Conservation (phyloP, 2,797 vertebrate genomes). For the Girardinus metallicus region DNA sequence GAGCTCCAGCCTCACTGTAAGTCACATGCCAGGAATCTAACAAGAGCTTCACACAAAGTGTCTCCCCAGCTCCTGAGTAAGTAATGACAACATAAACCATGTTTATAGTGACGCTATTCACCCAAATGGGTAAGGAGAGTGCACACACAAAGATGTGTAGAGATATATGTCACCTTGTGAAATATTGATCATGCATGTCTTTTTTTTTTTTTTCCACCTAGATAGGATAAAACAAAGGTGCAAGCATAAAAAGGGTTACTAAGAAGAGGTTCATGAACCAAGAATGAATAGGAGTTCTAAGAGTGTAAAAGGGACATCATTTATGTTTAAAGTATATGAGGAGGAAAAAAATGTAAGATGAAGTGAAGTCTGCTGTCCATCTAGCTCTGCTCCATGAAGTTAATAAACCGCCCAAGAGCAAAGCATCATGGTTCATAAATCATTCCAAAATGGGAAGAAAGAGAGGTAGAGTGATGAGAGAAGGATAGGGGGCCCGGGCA, state of each 20-base stretch:
- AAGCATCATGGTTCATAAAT: slow-evolving; percentile 73
- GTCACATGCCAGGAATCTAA: slow-evolving; percentile 52
- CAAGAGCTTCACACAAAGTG: slow-evolving; percentile 52
- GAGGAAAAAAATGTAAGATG: slow-evolving; percentile 24
- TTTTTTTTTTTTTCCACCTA: slow-evolving; percentile 4
- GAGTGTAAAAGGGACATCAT: not conserved
- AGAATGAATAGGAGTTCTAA: not conserved
- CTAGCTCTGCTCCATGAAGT: slow-evolving; percentile 59
- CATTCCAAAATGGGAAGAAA: slow-evolving; percentile 63
- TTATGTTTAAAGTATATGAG: slow-evolving; percentile 27
- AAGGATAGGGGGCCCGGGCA: slow-evolving; percentile 17
- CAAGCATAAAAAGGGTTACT: not conserved
- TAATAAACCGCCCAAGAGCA: slow-evolving; percentile 74
- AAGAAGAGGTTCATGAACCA: slow-evolving; percentile 19
- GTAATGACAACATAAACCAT: slow-evolving; percentile 83
- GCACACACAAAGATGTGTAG: slow-evolving; percentile 14
- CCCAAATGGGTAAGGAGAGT: slow-evolving; percentile 26
- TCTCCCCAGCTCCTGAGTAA: slow-evolving; percentile 64
- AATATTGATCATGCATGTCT: slow-evolving; percentile 39
- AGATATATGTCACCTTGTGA: slow-evolving; percentile 42
- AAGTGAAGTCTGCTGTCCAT: slow-evolving; percentile 40
- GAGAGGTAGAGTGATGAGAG: slow-evolving; percentile 31
- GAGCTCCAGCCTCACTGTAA: slow-evolving; percentile 56
- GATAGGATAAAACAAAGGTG: not conserved
- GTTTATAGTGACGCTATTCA: slow-evolving; percentile 75